These are phyloP conservation scores for Patagioenas fasciata DNA, from an alignment of 2,113 vertebrate species.

Conservation along the genomic window DNA sequence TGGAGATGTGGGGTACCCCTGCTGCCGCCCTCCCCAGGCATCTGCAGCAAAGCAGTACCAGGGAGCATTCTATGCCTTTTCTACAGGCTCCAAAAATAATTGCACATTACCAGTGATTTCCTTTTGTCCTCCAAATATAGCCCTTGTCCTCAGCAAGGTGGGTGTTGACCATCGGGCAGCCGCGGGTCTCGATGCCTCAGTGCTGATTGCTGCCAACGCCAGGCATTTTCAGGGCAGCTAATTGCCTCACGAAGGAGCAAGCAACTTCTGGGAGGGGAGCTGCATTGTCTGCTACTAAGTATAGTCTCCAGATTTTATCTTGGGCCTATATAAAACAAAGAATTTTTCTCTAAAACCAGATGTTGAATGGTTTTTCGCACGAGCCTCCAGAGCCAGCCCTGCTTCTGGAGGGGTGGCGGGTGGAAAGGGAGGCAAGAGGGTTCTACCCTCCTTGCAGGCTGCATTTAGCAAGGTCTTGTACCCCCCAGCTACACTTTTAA, in stretches of 20 bases:
- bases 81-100: background rate
- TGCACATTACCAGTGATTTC: rapidly evolving
- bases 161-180: rapidly evolving
- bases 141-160: rapidly evolving
- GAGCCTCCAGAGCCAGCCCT: background rate
- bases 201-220: background rate
- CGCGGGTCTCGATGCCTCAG: background rate
- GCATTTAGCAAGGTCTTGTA: background rate
- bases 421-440: background rate
- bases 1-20: background rate
- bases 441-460: background rate
- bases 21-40: background rate
- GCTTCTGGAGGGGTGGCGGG: rapidly evolving
- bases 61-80: background rate
- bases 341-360: background rate
- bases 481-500: background rate
- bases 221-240: background rate
- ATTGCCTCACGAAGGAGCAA: background rate
- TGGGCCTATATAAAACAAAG: background rate
- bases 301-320: background rate
- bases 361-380: background rate
- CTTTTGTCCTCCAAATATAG: background rate
- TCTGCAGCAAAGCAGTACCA: rapidly evolving
- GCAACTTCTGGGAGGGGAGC: background rate
- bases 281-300: background rate